A percentile compares a stretch with the other conserved stretches of the same genome.
Conservation (phyloP, 2,888 invertebrate genomes). For the Myathropa florea region DNA sequence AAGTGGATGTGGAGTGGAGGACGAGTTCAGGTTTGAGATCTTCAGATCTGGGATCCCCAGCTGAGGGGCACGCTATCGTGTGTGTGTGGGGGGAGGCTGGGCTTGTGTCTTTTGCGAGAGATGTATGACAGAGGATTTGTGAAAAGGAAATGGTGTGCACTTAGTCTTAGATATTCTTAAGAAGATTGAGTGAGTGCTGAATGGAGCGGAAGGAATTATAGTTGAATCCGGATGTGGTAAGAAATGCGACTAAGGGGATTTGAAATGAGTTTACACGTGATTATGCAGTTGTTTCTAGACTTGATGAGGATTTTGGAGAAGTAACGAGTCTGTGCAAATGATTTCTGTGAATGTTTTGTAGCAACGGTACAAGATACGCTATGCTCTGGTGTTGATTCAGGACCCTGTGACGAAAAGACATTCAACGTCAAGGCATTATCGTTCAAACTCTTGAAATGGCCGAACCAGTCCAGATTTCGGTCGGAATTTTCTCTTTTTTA, state of each 20-base stretch:
- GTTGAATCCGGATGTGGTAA: not conserved
- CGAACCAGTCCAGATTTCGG: too few species aligned
- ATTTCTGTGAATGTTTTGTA: too few species aligned
- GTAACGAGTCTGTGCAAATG: too few species aligned
- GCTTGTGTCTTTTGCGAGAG: not conserved
- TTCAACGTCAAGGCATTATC: too few species aligned
- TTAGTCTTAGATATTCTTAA: not conserved
- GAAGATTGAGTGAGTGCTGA: not conserved
- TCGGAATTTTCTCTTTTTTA: too few species aligned
- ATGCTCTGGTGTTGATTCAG: too few species aligned
- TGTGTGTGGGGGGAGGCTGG: not conserved
- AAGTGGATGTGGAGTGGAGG: slow-evolving; percentile 27
- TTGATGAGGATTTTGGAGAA: too few species aligned
- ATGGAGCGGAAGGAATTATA: not conserved
- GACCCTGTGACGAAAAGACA: too few species aligned
- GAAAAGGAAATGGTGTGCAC: not conserved
- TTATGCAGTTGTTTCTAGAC: too few species aligned
- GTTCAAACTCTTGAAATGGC: too few species aligned
- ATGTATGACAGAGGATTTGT: not conserved
- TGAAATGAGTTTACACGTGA: too few species aligned
- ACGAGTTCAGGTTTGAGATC: not conserved
- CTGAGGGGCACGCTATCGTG: not conserved
- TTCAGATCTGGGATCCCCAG: not conserved
- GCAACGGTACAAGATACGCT: too few species aligned
- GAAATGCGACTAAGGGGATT: not conserved